Base-by-base conservation (phyloP, 2,888 invertebrate genomes). In the Chrysomela aeneicollis region DNA sequence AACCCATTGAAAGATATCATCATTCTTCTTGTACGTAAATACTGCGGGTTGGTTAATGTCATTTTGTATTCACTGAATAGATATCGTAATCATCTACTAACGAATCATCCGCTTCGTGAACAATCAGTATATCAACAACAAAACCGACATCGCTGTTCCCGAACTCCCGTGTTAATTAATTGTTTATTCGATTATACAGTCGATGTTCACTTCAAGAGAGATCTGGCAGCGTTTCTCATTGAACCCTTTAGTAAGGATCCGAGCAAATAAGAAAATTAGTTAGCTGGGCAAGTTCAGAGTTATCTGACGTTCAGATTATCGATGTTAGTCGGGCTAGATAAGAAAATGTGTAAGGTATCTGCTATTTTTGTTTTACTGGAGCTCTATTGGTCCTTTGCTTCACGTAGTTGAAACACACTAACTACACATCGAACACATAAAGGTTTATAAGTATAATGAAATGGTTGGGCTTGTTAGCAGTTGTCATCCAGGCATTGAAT, bases 391-490 rank as follows among this genome's bases (percentile, higher is more conserved):
- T 15, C 42, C 4, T 15, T 6, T 6, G 42, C 42, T 42, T 42
- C n/a, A 8, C 6, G 21, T 22, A 49, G 10, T 22, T 49, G 2
- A 49, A 49, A 21, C 19, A 19, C 49, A 49, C 19, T 2, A 49
- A 15, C 19, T n/a, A 19, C 19, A 49, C n/a, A 19, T 21, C 22
- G 49, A 19, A 22, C 49, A 49, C 19, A 1, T 1, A 49, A 19
- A 19, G 9, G 19, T 18, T 3, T 21, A 9, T 18, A 2, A 2
- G 19, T 2, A 32, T 18, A 32, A 32, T 5, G 4, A 18, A 19
- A 57, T 57, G 57, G 57, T 58, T 50, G 66, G 76, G 77, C 78
- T 79, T 78, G 77, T 80, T 80, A 76, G 76, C 77, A 78, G 78
- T 74, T 73, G 71, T 71, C 71, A 50, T 65, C 68, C 66, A 67